Percentiles rank a stretch among this genome's conserved stretches.
These are phyloP conservation scores for Volucella inanis DNA, from an alignment of 2,888 invertebrate genomes.

Conservation along the genomic window DNA sequence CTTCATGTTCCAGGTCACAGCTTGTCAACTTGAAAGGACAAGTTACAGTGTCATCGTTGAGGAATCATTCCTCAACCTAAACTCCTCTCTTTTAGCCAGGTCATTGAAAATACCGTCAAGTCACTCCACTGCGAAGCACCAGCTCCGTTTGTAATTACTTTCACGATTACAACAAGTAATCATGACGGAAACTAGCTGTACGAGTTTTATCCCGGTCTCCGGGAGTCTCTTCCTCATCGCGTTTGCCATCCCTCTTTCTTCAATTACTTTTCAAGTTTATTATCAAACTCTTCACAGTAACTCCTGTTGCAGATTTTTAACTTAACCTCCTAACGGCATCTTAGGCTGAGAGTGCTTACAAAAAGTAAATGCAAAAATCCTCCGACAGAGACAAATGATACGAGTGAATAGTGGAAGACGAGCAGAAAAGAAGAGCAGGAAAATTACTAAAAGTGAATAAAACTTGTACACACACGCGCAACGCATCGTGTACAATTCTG, in stretches of 20 bases:
- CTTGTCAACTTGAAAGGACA: background rate
- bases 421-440: background rate
- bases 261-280: constrained; percentile 35
- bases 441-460: constrained; percentile 25
- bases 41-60: background rate
- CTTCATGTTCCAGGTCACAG: background rate
- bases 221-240: background rate
- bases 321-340: background rate
- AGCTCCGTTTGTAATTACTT: constrained; percentile 44
- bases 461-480: constrained; percentile 25
- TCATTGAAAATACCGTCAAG: constrained; percentile 36
- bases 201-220: constrained; percentile 3
- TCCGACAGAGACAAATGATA: background rate
- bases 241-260: background rate
- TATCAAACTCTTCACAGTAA: constrained; percentile 60
- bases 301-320: constrained; percentile 40
- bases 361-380: background rate
- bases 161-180: constrained; percentile 48
- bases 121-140: constrained; percentile 40
- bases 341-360: background rate
- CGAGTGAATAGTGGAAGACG: background rate
- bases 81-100: background rate
- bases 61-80: background rate
- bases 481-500: constrained; percentile 63
- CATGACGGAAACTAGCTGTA: constrained; percentile 51